Evolutionary conservation across 35 echinoderm and acorn worm genomes (phyloP).

Genomic region (Patiria miniata): DNA sequence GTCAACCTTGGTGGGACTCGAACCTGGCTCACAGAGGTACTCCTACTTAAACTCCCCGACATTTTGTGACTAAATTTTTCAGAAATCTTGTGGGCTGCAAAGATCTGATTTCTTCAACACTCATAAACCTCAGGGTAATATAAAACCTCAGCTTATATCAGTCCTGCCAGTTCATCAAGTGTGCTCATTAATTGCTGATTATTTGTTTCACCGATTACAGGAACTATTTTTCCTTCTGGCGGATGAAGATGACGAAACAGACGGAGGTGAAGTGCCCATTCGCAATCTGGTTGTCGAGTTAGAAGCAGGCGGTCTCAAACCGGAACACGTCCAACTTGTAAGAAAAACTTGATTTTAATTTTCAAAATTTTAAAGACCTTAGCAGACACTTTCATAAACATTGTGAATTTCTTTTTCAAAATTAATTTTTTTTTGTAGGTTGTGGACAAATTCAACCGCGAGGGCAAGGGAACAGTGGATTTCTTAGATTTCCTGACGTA

Average conservation of each 20-base stretch:
- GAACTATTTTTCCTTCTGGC: slow-evolving; percentile 85
- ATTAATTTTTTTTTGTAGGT: slow-evolving; percentile 62
- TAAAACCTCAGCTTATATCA: no score
- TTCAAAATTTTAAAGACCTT: no score
- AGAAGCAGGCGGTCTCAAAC: slow-evolving; percentile 83
- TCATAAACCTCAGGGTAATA: no score
- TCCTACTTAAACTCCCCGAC: no score
- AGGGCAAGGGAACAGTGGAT: slow-evolving; percentile 87
- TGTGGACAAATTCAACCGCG: slow-evolving; percentile 79
- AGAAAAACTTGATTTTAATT: no score
- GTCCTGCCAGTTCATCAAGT: no score
- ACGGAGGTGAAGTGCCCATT: slow-evolving; percentile 74
- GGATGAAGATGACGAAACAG: slow-evolving; percentile 48
- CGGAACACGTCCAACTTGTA: slow-evolving; percentile 76
- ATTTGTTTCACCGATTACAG: not conserved
- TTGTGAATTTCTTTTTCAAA: not conserved
- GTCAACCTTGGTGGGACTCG: no score
- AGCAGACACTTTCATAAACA: not conserved
- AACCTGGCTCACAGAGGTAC: no score
- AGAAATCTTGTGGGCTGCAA: no score
- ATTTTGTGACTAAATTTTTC: no score
- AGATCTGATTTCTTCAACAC: no score
- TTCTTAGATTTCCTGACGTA: slow-evolving; percentile 97
- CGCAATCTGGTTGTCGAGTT: slow-evolving; percentile 68
- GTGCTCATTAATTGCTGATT: no score